These are phyloP conservation scores for Rhopilema esculentum DNA, from an alignment of 30 jellyfish, hydroid and myxozoan genomes.

Conservation along the genomic window DNA sequence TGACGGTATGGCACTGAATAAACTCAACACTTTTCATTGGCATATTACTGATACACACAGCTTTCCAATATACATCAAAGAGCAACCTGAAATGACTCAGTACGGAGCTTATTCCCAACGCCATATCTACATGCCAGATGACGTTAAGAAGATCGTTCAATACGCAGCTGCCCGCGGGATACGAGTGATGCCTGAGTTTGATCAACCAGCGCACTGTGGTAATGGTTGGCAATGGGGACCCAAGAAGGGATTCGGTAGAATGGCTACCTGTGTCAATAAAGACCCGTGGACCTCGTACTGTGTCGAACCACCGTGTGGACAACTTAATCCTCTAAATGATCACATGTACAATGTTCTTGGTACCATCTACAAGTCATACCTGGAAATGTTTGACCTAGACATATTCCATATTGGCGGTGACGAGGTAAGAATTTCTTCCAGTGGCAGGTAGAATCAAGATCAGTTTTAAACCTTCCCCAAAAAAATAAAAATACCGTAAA, in stretches of 20 bases:
- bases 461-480: no score
- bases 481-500: no score
- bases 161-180: slow-evolving; percentile 87
- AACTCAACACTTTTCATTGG: slow-evolving; percentile 92
- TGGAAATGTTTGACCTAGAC: slow-evolving; percentile 84
- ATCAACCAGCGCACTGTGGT: slow-evolving; percentile 93
- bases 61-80: slow-evolving; percentile 84
- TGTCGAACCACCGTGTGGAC: slow-evolving; percentile 97
- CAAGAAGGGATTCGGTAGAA: slow-evolving; percentile 70
- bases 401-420: slow-evolving; percentile 81
- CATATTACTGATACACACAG: slow-evolving; percentile 95
- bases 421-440: slow-evolving; percentile 30
- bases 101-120: slow-evolving; percentile 83
- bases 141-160: slow-evolving; percentile 72
- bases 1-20: slow-evolving; percentile 88
- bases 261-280: slow-evolving; percentile 84
- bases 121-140: slow-evolving; percentile 80
- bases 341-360: slow-evolving; percentile 79
- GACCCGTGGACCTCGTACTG: slow-evolving; percentile 93
- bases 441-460: no score
- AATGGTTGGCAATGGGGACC: slow-evolving; percentile 95
- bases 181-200: slow-evolving; percentile 93
- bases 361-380: slow-evolving; percentile 76
- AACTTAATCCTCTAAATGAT: slow-evolving; percentile 81
- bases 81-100: slow-evolving; percentile 79